Percentiles rank a stretch among this genome's conserved stretches.
phyloP scores from a whole-genome alignment of 2,888 invertebrate genomes.

The Tachystola acroxantha region DNA sequence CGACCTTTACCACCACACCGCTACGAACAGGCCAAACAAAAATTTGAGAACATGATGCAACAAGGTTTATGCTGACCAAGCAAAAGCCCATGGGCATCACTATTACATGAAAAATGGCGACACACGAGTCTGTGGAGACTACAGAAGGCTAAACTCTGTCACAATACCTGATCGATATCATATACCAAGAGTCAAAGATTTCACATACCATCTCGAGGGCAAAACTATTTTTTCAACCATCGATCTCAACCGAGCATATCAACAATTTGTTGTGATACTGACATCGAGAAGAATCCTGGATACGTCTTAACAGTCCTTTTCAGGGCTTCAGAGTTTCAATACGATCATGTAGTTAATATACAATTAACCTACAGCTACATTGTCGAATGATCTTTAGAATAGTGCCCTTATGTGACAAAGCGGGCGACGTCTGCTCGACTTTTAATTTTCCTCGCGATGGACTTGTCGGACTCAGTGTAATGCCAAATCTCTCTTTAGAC shows the following conservation, averaged over 20 bases:
- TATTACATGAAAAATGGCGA: constrained; percentile 8
- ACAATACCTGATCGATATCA: constrained; percentile 10
- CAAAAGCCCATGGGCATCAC: constrained; percentile 11
- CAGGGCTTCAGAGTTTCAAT: too few species aligned
- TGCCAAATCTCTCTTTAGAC: constrained; percentile 11
- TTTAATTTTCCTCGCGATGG: constrained; percentile 19
- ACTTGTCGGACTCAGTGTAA: constrained; percentile 10
- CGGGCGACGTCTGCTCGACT: constrained; percentile 11
- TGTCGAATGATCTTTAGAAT: neutral
- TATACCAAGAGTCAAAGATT: constrained; percentile 5
- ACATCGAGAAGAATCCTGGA: too few species aligned
- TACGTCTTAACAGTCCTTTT: too few species aligned
- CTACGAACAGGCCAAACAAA: neutral
- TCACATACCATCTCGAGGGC: neutral
- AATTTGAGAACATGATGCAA: neutral
- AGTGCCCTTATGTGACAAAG: neutral
- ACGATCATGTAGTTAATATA: too few species aligned
- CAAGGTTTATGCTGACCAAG: neutral
- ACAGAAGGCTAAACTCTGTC: constrained; percentile 12
- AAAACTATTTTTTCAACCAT: neutral
- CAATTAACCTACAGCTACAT: too few species aligned
- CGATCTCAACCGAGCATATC: constrained; percentile 35
- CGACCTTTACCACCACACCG: neutral
- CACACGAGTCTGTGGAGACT: constrained; percentile 12
- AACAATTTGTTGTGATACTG: too few species aligned